A percentile compares a stretch with the other conserved stretches of the same genome.
Conservation (phyloP, 1,140 invertebrate genomes). For the Lasaia peninsularis region DNA sequence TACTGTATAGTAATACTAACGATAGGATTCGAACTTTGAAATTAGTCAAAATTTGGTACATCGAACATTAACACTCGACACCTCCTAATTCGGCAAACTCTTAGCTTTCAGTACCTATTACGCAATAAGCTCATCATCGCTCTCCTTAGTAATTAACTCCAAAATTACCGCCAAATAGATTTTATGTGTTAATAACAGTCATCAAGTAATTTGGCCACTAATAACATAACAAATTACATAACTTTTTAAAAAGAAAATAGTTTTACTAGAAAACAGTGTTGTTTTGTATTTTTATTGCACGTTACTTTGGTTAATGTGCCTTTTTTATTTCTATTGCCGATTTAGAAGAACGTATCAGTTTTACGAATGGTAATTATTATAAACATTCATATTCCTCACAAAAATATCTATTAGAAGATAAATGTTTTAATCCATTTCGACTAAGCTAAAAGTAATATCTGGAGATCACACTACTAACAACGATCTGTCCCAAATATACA, state of each 20-base stretch:
- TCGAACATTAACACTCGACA: too few relatives aligned
- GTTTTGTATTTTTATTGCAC: neutral
- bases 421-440: too few relatives aligned
- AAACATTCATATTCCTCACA: too few relatives aligned
- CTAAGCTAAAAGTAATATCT: too few relatives aligned
- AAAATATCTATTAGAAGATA: too few relatives aligned
- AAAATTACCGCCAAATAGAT: slow-evolving; percentile 2
- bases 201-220: slow-evolving; percentile 2
- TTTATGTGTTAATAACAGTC: slow-evolving; percentile 7
- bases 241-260: neutral
- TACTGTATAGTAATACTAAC: too few relatives aligned
- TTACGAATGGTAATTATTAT: too few relatives aligned
- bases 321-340: neutral
- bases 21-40: too few relatives aligned
- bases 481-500: too few relatives aligned
- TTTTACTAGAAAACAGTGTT: neutral
- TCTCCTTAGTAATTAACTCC: slow-evolving; percentile 2
- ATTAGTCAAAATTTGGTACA: too few relatives aligned
- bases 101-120: neutral
- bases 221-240: slow-evolving; percentile 8
- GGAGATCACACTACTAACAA: too few relatives aligned
- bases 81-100: neutral
- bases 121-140: neutral
- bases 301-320: neutral
- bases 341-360: neutral